Conservation (phyloP, 2,797 vertebrate species). For the Balearica regulorum region DNA sequence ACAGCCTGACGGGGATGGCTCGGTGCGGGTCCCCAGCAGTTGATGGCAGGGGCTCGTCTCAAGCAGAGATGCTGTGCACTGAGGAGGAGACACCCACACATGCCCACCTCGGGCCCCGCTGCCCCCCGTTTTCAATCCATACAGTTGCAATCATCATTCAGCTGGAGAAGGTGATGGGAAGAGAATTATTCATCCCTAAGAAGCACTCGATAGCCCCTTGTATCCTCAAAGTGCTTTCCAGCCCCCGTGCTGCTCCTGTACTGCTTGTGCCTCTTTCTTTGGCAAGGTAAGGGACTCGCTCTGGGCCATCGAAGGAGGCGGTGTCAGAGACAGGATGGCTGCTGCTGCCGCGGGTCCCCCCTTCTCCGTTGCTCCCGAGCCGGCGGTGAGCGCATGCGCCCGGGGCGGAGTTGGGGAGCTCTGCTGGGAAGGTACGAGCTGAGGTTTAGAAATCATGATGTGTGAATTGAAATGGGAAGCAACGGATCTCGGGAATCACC, state of each 20-base stretch:
- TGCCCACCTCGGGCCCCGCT: background rate
- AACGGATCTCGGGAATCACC: conserved; percentile 51
- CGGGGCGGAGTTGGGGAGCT: background rate
- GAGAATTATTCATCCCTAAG: background rate
- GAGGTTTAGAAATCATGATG: conserved; percentile 68
- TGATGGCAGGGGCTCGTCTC: background rate
- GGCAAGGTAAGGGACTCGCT: background rate
- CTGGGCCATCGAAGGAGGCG: fast-evolving
- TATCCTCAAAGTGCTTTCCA: background rate
- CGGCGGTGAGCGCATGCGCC: background rate
- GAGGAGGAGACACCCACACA: fast-evolving
- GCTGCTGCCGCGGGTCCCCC: background rate
- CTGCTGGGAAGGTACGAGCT: conserved; percentile 48
- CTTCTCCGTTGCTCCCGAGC: background rate
- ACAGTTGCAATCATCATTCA: background rate
- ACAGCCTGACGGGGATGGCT: fast-evolving
- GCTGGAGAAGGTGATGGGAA: background rate
- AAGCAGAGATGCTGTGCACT: background rate
- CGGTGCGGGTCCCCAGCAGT: fast-evolving
- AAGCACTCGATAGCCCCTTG: background rate
- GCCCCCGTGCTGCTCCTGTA: background rate
- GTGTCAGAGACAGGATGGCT: background rate
- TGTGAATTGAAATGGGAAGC: conserved; percentile 70
- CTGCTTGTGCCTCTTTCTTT: background rate
- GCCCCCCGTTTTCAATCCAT: background rate